These are phyloP conservation scores for Drosophila setifemur DNA, from an alignment of 1,140 invertebrate species.

Conservation along the genomic window DNA sequence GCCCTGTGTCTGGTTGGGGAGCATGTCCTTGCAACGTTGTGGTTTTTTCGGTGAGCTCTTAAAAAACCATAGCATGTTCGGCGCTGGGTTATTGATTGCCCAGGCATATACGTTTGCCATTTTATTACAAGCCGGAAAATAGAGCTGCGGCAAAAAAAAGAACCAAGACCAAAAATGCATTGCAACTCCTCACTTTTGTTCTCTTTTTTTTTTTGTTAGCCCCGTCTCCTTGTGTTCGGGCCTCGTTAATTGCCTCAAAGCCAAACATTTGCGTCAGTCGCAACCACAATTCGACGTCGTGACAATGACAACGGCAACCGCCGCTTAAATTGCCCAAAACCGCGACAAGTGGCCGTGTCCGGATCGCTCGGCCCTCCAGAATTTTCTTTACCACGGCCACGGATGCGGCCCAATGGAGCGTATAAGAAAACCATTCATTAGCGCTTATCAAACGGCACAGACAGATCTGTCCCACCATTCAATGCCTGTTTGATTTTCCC, in stretches of 20 bases:
- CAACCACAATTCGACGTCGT: slow-evolving; percentile 64
- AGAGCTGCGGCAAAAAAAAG: slow-evolving; percentile 18
- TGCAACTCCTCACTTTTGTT: slow-evolving; percentile 28
- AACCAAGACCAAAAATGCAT: slow-evolving; percentile 8
- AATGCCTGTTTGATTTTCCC: slow-evolving; percentile 71
- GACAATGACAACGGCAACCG: slow-evolving; percentile 74
- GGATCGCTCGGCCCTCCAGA: slow-evolving; percentile 2
- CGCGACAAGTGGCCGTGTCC: slow-evolving; percentile 73
- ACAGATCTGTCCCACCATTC: slow-evolving; percentile 55
- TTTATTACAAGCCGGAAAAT: slow-evolving; percentile 67
- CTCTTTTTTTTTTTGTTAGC: slow-evolving; percentile 10
- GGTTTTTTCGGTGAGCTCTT: slow-evolving; percentile 38
- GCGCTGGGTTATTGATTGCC: slow-evolving; percentile 70
- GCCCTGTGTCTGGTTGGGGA: neutral
- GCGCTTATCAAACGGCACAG: slow-evolving; percentile 71
- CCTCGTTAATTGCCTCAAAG: slow-evolving; percentile 77
- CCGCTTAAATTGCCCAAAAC: slow-evolving; percentile 79
- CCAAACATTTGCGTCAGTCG: slow-evolving; percentile 74
- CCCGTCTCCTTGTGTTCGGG: slow-evolving; percentile 31
- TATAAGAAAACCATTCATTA: slow-evolving; percentile 80
- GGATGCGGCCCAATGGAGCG: slow-evolving; percentile 65
- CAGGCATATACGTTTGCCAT: slow-evolving; percentile 75
- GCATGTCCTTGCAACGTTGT: slow-evolving; percentile 44
- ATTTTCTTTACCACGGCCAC: slow-evolving; percentile 30
- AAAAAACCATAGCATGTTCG: slow-evolving; percentile 44